phyloP scores from a whole-genome alignment of 2,888 invertebrate species.

The Heliconius ismenius region DNA sequence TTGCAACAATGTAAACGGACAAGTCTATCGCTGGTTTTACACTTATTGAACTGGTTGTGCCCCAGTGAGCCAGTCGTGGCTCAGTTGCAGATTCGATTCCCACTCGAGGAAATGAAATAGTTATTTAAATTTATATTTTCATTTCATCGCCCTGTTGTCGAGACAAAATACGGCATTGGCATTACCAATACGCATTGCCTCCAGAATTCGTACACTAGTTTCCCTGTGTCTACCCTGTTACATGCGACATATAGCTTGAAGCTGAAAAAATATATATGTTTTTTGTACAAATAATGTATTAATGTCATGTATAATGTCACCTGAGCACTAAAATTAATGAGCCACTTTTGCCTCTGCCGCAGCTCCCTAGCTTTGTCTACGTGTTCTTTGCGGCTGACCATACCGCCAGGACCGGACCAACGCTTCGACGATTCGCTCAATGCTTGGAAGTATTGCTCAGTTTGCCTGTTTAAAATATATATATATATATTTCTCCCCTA shows the following conservation, averaged over 20 bases:
- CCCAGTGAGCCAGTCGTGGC: too few relatives aligned
- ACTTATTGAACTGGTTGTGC: too few relatives aligned
- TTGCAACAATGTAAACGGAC: constrained; percentile 12
- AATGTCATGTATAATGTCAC: not conserved
- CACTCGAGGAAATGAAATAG: too few relatives aligned
- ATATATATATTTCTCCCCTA: not conserved
- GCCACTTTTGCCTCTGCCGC: constrained; percentile 72
- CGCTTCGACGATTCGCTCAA: constrained; percentile 58
- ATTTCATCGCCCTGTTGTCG: too few relatives aligned
- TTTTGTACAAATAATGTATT: not conserved
- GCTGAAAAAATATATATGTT: too few relatives aligned
- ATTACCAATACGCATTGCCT: too few relatives aligned
- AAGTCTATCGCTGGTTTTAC: constrained; percentile 10
- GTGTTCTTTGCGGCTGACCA: constrained; percentile 59
- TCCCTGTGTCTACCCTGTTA: too few relatives aligned
- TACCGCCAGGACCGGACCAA: constrained; percentile 59
- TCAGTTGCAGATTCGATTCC: too few relatives aligned
- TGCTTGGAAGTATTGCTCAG: constrained; percentile 81
- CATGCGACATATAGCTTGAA: too few relatives aligned
- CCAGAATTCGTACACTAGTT: too few relatives aligned
- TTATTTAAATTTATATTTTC: too few relatives aligned
- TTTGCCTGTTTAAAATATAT: constrained; percentile 70
- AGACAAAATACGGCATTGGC: too few relatives aligned
- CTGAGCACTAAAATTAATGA: constrained; percentile 66
- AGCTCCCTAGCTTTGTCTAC: constrained; percentile 60